A percentile compares a stretch with the other conserved stretches of the same genome.
Conservation (phyloP, 92 coral and sea anemone species). For the Epizoanthus ramosus region DNA sequence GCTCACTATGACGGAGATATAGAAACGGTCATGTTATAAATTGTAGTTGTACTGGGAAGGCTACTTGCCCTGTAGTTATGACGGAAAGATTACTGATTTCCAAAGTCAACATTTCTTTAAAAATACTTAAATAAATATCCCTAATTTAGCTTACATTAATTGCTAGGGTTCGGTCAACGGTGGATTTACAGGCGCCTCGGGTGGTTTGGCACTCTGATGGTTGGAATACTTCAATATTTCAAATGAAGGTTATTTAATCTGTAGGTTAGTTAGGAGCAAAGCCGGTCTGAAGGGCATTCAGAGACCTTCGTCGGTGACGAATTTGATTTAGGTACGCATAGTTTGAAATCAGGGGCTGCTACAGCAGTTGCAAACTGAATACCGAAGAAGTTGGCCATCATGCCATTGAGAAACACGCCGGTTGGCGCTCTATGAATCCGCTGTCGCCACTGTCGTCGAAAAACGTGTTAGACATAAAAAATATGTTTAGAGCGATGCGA, state of each 20-base stretch:
- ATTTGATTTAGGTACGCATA: conserved; percentile 21
- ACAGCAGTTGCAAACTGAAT: conserved; percentile 13
- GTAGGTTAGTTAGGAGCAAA: too few species aligned
- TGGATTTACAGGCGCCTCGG: too few species aligned
- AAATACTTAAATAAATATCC: too few species aligned
- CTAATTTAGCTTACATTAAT: too few species aligned
- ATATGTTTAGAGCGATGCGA: too few species aligned
- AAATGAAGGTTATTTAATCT: neutral
- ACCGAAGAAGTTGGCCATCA: neutral
- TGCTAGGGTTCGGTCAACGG: too few species aligned
- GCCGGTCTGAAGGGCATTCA: neutral
- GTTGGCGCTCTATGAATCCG: neutral
- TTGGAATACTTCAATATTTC: neutral
- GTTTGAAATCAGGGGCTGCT: conserved; percentile 8
- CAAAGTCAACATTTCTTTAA: too few species aligned
- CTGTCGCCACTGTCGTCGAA: too few species aligned
- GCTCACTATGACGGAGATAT: neutral
- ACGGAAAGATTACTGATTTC: neutral
- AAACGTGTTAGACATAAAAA: too few species aligned
- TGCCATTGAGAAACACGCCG: conserved; percentile 34
- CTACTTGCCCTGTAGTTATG: conserved; percentile 20
- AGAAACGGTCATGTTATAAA: conserved; percentile 7
- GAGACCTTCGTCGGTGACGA: conserved; percentile 3
- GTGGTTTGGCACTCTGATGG: too few species aligned
- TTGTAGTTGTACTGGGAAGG: neutral